Conservation (phyloP, 2,888 invertebrate species). For the Drosophila ezoana region DNA sequence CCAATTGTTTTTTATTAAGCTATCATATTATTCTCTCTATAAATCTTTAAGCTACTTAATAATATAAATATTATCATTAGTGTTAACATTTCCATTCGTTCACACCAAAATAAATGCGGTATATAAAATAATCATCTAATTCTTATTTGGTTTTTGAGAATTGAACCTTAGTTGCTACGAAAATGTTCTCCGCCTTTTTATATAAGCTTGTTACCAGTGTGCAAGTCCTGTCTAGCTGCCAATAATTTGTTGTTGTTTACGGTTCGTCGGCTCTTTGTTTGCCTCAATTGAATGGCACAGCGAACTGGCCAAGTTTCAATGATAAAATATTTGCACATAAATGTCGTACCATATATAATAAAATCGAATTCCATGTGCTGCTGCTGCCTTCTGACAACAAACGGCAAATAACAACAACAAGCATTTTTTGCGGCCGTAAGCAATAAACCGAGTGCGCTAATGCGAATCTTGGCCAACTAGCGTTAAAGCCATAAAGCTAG, state of each 20-base stretch:
- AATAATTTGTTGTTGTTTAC: slow-evolving; percentile 61
- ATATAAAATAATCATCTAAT: too few relatives aligned
- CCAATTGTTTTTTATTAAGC: too few relatives aligned
- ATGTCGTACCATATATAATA: slow-evolving; percentile 78
- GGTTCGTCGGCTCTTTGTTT: slow-evolving; percentile 60
- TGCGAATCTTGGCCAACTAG: slow-evolving; percentile 43
- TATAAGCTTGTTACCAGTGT: slow-evolving; percentile 24
- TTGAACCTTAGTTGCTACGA: too few relatives aligned
- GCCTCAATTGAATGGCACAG: slow-evolving; percentile 41
- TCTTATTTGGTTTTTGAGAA: too few relatives aligned
- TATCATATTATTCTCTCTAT: too few relatives aligned
- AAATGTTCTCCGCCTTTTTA: background rate
- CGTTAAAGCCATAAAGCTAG: slow-evolving; percentile 10
- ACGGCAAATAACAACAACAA: slow-evolving; percentile 22
- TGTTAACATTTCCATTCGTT: too few relatives aligned
- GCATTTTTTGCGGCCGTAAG: slow-evolving; percentile 56
- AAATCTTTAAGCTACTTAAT: too few relatives aligned
- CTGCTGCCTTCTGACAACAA: slow-evolving; percentile 14
- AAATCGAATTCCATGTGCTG: slow-evolving; percentile 75
- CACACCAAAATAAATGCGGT: too few relatives aligned
- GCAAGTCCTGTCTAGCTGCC: slow-evolving; percentile 24
- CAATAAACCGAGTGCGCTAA: slow-evolving; percentile 77
- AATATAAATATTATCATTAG: too few relatives aligned
- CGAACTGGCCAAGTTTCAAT: slow-evolving; percentile 63
- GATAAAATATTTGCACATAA: slow-evolving; percentile 81